Evolutionary conservation across 2,888 invertebrate species (phyloP).

Genomic region (Melieria picta): DNA sequence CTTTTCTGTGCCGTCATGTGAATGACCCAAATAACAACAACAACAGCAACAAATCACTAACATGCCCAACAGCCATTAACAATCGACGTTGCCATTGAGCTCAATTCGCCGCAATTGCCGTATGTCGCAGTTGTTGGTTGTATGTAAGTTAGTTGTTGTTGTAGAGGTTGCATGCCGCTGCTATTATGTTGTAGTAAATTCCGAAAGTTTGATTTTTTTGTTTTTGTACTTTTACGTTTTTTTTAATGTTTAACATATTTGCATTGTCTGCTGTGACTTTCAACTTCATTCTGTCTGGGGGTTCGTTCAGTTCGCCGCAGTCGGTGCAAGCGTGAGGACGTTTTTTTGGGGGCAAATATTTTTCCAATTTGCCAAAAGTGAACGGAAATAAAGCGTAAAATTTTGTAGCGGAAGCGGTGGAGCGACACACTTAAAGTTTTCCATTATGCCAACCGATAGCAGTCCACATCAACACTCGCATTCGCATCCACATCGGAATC

Average conservation of each 20-base stretch:
- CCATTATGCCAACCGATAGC: constrained; percentile 53
- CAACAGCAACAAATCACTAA: constrained; percentile 48
- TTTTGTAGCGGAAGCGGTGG: not conserved
- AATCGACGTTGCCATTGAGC: constrained; percentile 57
- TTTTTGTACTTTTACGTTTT: constrained; percentile 9
- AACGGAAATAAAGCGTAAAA: not conserved
- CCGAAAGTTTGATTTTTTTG: constrained; percentile 46
- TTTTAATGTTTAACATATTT: constrained; percentile 11
- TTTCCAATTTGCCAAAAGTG: not conserved
- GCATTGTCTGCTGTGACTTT: constrained; percentile 12
- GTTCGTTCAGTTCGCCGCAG: constrained; percentile 27
- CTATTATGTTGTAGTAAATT: constrained; percentile 61
- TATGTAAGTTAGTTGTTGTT: not conserved
- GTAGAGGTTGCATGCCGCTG: constrained; percentile 10
- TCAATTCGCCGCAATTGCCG: constrained; percentile 45
- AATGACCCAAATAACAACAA: constrained; percentile 65
- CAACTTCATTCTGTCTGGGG: constrained; percentile 18
- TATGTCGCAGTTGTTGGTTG: not conserved
- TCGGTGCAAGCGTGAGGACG: constrained; percentile 21
- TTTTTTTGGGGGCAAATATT: constrained; percentile 26
- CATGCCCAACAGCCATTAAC: constrained; percentile 18
- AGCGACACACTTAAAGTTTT: constrained; percentile 8
- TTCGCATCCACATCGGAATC: constrained; percentile 49
- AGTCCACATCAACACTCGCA: constrained; percentile 20
- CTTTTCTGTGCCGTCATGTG: constrained; percentile 52